Conservation (phyloP, 2,888 invertebrate genomes). For the Sarcophaga variegata region DNA sequence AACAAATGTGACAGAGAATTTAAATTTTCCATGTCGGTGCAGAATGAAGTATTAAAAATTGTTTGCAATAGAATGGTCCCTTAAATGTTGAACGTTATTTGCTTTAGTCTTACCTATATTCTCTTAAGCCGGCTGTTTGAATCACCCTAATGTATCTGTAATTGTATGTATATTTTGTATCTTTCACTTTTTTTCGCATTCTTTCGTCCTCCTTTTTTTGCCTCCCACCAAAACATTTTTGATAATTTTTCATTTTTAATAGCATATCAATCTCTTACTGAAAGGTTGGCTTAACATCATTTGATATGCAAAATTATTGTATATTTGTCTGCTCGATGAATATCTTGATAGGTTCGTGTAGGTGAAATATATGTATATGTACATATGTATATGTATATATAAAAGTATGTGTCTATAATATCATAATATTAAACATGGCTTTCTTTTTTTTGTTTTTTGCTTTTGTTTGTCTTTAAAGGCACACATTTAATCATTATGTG, state of each 20-base stretch:
- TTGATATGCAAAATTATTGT: conserved; percentile 62
- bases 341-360: neutral
- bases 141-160: conserved; percentile 12
- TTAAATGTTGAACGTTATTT: too few species aligned
- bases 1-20: too few species aligned
- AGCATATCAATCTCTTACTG: conserved; percentile 65
- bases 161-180: too few species aligned
- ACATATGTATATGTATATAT: neutral
- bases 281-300: conserved; percentile 63
- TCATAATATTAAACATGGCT: neutral
- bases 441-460: neutral
- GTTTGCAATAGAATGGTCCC: too few species aligned
- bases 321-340: conserved; percentile 3
- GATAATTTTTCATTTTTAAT: conserved; percentile 66
- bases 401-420: neutral
- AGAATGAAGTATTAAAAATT: too few species aligned
- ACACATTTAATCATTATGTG: conserved; percentile 45
- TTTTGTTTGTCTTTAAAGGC: conserved; percentile 23
- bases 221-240: conserved; percentile 20
- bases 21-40: too few species aligned
- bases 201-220: neutral
- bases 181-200: neutral
- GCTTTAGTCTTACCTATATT: too few species aligned
- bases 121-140: neutral
- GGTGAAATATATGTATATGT: neutral